Evolutionary conservation across 2,797 vertebrate genomes (phyloP).

Genomic region (Orestias chungarensis): DNA sequence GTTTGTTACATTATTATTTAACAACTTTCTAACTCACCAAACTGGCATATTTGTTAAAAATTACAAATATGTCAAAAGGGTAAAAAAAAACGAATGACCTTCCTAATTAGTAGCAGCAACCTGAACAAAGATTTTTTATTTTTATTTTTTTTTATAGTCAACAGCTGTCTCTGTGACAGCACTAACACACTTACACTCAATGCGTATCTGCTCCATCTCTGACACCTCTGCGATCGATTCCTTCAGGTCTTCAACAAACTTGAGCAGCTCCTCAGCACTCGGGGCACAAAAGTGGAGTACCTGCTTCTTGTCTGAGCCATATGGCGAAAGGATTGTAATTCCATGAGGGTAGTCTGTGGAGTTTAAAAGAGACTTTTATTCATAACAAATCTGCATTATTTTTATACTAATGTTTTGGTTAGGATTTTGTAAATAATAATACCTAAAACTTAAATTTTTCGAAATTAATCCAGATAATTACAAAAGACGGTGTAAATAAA

Average conservation of each 20-base stretch:
- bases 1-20: constrained; percentile 10
- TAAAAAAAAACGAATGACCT: background rate
- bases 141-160: background rate
- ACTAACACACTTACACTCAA: constrained; percentile 88
- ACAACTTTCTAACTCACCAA: constrained; percentile 2
- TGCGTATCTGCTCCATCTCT: constrained; percentile 98
- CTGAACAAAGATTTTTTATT: background rate
- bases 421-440: background rate
- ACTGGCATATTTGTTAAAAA: constrained; percentile 20
- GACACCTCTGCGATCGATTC: constrained; percentile 97
- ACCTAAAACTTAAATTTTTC: background rate
- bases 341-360: constrained; percentile 92
- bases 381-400: background rate
- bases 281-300: constrained; percentile 95
- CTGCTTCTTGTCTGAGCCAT: constrained; percentile 96
- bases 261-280: constrained; percentile 95
- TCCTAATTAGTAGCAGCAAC: background rate
- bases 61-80: background rate
- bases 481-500: too few species aligned
- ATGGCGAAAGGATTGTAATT: constrained; percentile 93
- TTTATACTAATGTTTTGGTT: background rate
- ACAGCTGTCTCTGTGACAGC: background rate
- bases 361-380: constrained; percentile 10
- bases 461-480: too few species aligned
- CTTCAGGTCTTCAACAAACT: constrained; percentile 97